phyloP scores from a whole-genome alignment of 92 coral and sea anemone genomes.

The Muricea muricata region DNA sequence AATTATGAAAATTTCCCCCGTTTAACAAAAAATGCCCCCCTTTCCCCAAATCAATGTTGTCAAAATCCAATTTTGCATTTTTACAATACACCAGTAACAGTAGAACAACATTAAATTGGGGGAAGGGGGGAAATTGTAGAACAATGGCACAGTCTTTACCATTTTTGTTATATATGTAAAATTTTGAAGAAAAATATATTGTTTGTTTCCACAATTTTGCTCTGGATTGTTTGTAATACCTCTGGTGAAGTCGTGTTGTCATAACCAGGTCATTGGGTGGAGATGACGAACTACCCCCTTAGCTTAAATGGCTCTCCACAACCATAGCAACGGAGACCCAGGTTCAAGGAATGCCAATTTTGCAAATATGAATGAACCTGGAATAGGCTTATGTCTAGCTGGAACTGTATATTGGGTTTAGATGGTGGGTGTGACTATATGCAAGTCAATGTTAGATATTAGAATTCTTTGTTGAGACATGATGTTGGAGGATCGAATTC shows the following conservation, averaged over 20 bases:
- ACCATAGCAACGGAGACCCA: conserved; percentile 62
- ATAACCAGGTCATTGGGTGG: conserved; percentile 58
- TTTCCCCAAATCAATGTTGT: too few relatives aligned
- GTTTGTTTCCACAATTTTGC: too few relatives aligned
- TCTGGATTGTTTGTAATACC: conserved; percentile 44
- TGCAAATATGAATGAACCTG: conserved; percentile 51
- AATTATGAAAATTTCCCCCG: too few relatives aligned
- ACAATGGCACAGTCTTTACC: too few relatives aligned
- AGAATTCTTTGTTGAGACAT: background rate
- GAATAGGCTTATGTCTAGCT: conserved; percentile 44
- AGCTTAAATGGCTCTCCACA: conserved; percentile 59
- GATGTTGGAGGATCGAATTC: background rate
- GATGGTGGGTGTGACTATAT: background rate
- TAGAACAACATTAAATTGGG: too few relatives aligned
- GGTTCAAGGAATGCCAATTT: conserved; percentile 55
- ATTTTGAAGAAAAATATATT: too few relatives aligned
- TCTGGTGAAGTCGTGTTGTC: conserved; percentile 43
- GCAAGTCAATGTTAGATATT: background rate
- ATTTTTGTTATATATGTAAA: too few relatives aligned
- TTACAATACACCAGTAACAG: too few relatives aligned
- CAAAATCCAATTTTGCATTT: too few relatives aligned
- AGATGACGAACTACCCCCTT: conserved; percentile 42
- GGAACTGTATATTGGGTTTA: background rate
- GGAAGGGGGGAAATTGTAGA: too few relatives aligned
- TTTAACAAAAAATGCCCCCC: too few relatives aligned